phyloP scores from a whole-genome alignment of 2,113 vertebrate genomes.

The Motacilla tschutschensis region DNA sequence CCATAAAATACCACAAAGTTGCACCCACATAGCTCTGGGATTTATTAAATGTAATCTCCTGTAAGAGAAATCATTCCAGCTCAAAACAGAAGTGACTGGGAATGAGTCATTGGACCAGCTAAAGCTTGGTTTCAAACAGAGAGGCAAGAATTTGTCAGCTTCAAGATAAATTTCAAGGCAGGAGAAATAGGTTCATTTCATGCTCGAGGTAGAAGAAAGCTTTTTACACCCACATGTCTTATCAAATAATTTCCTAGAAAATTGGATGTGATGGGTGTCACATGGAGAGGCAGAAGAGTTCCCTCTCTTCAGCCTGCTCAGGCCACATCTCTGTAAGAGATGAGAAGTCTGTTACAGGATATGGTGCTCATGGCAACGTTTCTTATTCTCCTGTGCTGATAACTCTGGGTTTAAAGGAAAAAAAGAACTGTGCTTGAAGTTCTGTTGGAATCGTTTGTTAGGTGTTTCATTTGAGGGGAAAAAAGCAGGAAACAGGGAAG shows the following conservation, averaged over 20 bases:
- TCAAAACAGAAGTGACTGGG: neutral
- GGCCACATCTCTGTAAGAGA: neutral
- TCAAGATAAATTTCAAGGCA: conserved; percentile 15
- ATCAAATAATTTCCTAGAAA: conserved; percentile 15
- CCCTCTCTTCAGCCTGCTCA: neutral
- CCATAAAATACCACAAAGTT: neutral
- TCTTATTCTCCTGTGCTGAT: neutral
- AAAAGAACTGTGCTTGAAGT: neutral
- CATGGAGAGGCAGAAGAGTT: neutral
- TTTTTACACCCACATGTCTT: neutral
- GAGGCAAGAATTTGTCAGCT: neutral
- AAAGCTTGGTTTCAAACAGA: neutral
- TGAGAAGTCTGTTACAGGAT: neutral
- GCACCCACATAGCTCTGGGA: neutral
- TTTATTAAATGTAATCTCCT: neutral
- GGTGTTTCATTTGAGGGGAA: neutral
- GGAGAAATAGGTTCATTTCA: conserved; percentile 28
- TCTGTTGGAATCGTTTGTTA: neutral
- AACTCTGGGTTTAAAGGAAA: neutral
- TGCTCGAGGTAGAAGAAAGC: neutral
- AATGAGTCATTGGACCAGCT: neutral
- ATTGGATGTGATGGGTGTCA: neutral
- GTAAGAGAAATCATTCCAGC: neutral
- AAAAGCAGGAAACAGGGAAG: neutral
- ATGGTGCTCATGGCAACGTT: neutral